phyloP scores from a whole-genome alignment of 2,797 vertebrate genomes.

The Oceanodroma leucorhoa region DNA sequence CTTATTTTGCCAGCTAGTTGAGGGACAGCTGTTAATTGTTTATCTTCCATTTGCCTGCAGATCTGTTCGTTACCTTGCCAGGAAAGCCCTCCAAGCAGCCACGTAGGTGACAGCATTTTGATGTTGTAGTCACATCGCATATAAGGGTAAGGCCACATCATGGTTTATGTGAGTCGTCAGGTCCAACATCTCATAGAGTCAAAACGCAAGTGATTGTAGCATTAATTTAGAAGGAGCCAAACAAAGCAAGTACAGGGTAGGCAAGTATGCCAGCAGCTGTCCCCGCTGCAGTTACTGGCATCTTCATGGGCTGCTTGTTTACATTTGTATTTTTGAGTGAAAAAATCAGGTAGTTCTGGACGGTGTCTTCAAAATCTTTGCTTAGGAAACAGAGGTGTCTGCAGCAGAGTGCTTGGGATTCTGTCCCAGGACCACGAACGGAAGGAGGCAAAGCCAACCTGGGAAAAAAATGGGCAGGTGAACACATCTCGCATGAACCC shows the following conservation, averaged over 20 bases:
- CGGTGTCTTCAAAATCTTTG: background rate
- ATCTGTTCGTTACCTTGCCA: background rate
- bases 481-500: background rate
- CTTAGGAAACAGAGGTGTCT: background rate
- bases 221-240: background rate
- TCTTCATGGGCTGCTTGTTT: background rate
- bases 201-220: background rate
- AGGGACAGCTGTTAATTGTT: background rate
- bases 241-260: rapidly evolving
- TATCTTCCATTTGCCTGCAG: background rate
- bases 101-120: background rate
- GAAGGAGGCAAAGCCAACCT: background rate
- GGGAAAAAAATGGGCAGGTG: background rate
- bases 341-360: background rate
- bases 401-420: background rate
- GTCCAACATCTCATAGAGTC: background rate
- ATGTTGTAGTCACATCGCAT: background rate
- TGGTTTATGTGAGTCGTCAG: constrained; percentile 1
- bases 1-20: background rate
- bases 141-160: background rate
- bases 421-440: background rate
- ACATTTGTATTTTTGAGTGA: background rate
- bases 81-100: background rate
- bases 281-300: background rate
- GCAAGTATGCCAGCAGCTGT: background rate